A percentile compares a stretch with the other conserved stretches of the same genome.
These are phyloP conservation scores for Cyprinodon diabolis DNA, from an alignment of 2,797 vertebrate species.

Conservation along the genomic window DNA sequence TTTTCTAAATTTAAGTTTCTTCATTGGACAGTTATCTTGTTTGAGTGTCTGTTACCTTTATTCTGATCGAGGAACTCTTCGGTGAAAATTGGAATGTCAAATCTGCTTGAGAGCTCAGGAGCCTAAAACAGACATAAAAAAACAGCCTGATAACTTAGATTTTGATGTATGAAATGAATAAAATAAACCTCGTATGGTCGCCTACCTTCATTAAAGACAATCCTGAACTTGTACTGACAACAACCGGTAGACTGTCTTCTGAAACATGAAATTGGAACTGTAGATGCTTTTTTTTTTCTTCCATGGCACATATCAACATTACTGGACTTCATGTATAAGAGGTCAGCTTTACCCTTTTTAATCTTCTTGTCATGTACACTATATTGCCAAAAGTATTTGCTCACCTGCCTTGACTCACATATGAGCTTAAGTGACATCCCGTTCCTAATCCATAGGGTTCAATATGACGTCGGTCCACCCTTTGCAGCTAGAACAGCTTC, in stretches of 20 bases:
- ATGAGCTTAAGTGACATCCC: too few relatives aligned
- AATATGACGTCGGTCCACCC: too few relatives aligned
- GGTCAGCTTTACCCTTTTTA: conserved; percentile 87
- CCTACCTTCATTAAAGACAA: conserved; percentile 75
- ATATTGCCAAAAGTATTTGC: too few relatives aligned
- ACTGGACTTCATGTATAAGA: not conserved
- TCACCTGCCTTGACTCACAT: too few relatives aligned
- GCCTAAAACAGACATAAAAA: conserved; percentile 66
- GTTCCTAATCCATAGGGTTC: too few relatives aligned
- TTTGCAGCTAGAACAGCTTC: too few relatives aligned
- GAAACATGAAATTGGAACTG: conserved; percentile 42
- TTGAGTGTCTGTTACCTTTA: conserved; percentile 84
- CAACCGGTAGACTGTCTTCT: conserved; percentile 82
- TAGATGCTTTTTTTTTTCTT: not conserved
- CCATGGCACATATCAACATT: not conserved
- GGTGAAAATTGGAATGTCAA: conserved; percentile 97
- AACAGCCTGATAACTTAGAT: not conserved
- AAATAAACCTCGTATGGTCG: not conserved
- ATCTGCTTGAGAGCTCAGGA: conserved; percentile 83
- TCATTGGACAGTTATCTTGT: too few relatives aligned
- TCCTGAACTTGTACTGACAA: conserved; percentile 75
- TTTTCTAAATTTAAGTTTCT: not conserved
- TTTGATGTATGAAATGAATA: not conserved
- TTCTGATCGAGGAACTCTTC: conserved; percentile 99
- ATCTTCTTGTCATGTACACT: conserved; percentile 96